Conservation (phyloP, 2,888 invertebrate genomes). For the Bursaphelenchus okinawaensis region DNA sequence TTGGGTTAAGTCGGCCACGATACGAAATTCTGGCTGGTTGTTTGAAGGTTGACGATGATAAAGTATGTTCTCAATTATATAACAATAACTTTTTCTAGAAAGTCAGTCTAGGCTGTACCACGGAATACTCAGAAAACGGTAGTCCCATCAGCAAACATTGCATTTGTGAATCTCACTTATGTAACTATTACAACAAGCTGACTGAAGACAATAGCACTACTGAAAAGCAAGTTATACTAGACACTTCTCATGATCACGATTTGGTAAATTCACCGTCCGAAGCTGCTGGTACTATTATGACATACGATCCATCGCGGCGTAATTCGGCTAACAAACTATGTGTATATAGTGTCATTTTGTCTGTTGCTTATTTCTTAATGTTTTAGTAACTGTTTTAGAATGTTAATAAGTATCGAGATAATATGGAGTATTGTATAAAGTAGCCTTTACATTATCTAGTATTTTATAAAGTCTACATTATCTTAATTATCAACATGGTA, state of each 20-base stretch:
- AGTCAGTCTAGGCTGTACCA: conserved; percentile 47
- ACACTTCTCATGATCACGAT: conserved; percentile 11
- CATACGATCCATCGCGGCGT: not conserved
- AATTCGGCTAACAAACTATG: no score
- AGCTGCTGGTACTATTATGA: not conserved
- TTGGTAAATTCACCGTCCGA: not conserved
- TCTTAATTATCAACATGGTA: no score
- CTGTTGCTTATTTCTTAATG: no score
- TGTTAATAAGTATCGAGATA: no score
- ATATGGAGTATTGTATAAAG: no score
- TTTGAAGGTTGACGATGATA: conserved; percentile 52
- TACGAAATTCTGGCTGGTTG: conserved; percentile 54
- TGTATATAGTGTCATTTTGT: no score
- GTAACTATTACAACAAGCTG: conserved; percentile 51
- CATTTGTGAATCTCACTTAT: conserved; percentile 53
- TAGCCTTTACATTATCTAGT: no score
- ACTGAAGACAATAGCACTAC: conserved; percentile 23
- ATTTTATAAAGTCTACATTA: no score
- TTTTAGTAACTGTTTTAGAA: no score
- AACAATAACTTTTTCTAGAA: conserved; percentile 37
- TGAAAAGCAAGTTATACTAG: conserved; percentile 1
- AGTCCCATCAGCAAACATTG: conserved; percentile 48
- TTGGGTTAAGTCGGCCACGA: conserved; percentile 39
- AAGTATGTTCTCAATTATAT: conserved; percentile 26
- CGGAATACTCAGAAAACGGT: conserved; percentile 45